These are phyloP conservation scores for Scopus umbretta DNA, from an alignment of 2,113 vertebrate genomes.

Conservation along the genomic window DNA sequence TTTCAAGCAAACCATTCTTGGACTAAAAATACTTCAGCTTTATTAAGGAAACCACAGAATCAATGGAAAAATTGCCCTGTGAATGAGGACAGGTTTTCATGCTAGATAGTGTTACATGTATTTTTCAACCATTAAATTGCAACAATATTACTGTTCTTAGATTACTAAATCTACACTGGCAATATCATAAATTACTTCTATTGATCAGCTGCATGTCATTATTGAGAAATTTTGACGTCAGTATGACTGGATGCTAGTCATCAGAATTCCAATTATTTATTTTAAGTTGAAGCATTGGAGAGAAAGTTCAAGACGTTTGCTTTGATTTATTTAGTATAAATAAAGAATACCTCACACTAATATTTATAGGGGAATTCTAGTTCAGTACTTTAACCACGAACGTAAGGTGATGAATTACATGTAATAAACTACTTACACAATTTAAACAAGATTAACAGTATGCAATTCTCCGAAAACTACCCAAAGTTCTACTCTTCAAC, in stretches of 20 bases:
- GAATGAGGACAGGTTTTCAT: not conserved
- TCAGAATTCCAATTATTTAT: not conserved
- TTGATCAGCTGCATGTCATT: not conserved
- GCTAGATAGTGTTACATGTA: not conserved
- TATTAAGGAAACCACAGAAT: not conserved
- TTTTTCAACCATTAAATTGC: not conserved
- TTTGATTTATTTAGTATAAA: constrained; percentile 43
- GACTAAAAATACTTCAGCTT: constrained; percentile 37
- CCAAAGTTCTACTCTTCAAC: not conserved
- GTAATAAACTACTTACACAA: constrained; percentile 8
- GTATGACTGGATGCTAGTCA: not conserved
- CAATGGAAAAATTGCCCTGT: not conserved
- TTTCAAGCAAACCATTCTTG: not conserved
- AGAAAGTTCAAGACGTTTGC: not conserved
- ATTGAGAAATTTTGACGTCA: not conserved
- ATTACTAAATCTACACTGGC: not conserved
- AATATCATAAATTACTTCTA: not conserved
- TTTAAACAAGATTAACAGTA: constrained; percentile 20
- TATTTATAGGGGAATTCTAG: constrained; percentile 37
- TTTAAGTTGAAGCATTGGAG: not conserved
- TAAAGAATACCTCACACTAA: constrained; percentile 14
- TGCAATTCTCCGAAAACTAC: not conserved
- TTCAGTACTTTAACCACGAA: constrained; percentile 26
- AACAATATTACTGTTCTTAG: not conserved
- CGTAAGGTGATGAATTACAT: not conserved